Evolutionary conservation across 2,113 vertebrate genomes (phyloP).

Genomic region (human): GRCh38 chrX:24252501-24253000

Average conservation of each 20-base stretch:
- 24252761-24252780: neutral
- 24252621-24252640: neutral
- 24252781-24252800: neutral
- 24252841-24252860: neutral
- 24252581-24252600: neutral
- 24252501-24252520: too few species aligned
- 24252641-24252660: neutral
- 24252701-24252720: neutral
- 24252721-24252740: neutral
- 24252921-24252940: neutral
- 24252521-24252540: too few species aligned
- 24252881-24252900: neutral
- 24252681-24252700: neutral
- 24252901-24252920: neutral
- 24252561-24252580: too few species aligned
- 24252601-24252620: slow-evolving; percentile 43
- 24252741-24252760: neutral
- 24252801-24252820: neutral
- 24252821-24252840: neutral
- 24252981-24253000: slow-evolving; percentile 20
- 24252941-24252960: slow-evolving; percentile 55
- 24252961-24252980: slow-evolving; percentile 45
- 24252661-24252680: neutral
- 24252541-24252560: too few species aligned
- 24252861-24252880: neutral